Percentiles rank a stretch among this genome's conserved stretches.
These are phyloP conservation scores for Aleiodes sp. DNA, from an alignment of 1,140 invertebrate species.

Conservation along the genomic window DNA sequence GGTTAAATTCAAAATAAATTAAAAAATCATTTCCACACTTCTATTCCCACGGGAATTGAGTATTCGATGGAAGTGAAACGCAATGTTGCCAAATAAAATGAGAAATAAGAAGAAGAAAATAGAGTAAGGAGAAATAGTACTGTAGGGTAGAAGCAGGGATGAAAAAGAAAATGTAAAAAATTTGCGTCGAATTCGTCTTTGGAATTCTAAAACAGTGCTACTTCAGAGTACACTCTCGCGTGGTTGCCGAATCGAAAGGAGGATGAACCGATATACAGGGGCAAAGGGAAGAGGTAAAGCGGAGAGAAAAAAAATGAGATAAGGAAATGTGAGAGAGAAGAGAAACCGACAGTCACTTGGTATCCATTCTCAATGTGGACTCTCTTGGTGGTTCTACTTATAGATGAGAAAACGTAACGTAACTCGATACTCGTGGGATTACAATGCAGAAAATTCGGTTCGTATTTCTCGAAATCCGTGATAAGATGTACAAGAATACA, in stretches of 20 bases:
- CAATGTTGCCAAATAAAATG: background rate
- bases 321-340: background rate
- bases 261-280: conserved; percentile 16
- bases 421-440: conserved; percentile 6
- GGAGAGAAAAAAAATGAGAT: background rate
- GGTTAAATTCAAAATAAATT: background rate
- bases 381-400: background rate
- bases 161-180: background rate
- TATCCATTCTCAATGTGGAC: background rate
- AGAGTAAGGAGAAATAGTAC: background rate
- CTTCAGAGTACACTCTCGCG: background rate
- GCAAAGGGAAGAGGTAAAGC: background rate
- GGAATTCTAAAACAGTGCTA: conserved; percentile 24
- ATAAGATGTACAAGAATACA: background rate
- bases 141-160: background rate
- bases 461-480: conserved; percentile 8
- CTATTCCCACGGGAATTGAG: background rate
- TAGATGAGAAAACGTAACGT: conserved; percentile 17
- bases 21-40: background rate
- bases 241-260: conserved; percentile 16
- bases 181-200: conserved; percentile 18
- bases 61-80: background rate
- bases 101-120: background rate
- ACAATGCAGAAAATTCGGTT: conserved; percentile 5
- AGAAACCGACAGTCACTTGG: background rate